Base-by-base conservation (phyloP, 2,888 invertebrate species). In the Bembecia ichneumoniformis region DNA sequence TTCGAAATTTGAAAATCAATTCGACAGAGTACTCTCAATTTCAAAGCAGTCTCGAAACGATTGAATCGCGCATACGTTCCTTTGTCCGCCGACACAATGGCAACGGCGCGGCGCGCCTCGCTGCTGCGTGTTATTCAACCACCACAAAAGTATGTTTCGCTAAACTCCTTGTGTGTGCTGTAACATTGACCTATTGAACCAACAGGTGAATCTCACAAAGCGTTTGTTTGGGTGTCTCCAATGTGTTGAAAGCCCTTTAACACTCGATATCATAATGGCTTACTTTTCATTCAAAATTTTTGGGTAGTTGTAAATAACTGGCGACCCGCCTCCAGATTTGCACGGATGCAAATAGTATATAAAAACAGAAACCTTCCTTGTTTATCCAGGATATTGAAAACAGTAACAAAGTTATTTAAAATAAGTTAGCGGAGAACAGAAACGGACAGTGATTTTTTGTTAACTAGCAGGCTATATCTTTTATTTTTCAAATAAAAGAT, bases 181-280 rank as follows among this genome's bases (percentile, higher is more conserved):
- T 82, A 82, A 82, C 83, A 83, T 84, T 84, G 83, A 86, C 86
- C 86, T 80, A 83, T 81, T 83, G 83, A 81, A 71, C 80, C 80
- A 82, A 81, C 82, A 82, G 83, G 82, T 83, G 82, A 78, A 68
- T 77, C 71, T 72, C 64, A 77, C 76, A 76, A 77, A 77, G 71
- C 73, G 67, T 71, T 79, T 83, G 82, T 84, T 83, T 84, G 82
- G 82, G 83, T 83, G 82, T 77, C 77, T 77, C 72, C 46, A 50
- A 28, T 47, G 14, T 75, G 75, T 76, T 74, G 74, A 28, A 66
- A 68, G 64, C 66, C 65, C 64, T 65, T 56, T 56, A 53, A 59
- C 51, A 52, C 54, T 52, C 55, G 51, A n/a, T 28, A 28, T 9
- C 1, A 28, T 9, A 28, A 28, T 28, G 9, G 28, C 7, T 28